Percentiles rank a stretch among this genome's conserved stretches.
These are phyloP conservation scores for Apamea epomidion DNA, from an alignment of 2,888 invertebrate species.

Conservation along the genomic window DNA sequence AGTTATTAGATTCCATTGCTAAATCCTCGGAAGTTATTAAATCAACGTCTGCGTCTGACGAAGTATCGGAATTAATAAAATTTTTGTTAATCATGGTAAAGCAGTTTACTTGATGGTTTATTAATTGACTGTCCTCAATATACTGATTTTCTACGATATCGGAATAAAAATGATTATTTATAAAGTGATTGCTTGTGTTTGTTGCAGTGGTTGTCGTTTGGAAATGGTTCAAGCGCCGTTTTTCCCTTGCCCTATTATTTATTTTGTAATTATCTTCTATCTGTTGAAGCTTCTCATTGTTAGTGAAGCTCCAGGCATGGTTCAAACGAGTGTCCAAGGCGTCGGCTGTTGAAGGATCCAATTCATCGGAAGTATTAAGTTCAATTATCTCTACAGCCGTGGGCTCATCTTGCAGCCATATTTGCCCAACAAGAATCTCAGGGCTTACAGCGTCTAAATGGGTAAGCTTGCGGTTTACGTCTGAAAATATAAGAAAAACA, in stretches of 20 bases:
- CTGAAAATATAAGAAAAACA: constrained; percentile 65
- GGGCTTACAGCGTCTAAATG: constrained; percentile 65
- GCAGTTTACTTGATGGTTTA: constrained; percentile 73
- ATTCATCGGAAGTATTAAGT: constrained; percentile 73
- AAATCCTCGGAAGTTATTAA: constrained; percentile 59
- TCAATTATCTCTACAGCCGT: constrained; percentile 80
- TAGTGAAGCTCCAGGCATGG: constrained; percentile 72
- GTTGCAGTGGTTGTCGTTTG: constrained; percentile 28
- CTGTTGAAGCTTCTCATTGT: constrained; percentile 61
- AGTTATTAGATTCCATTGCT: constrained; percentile 51
- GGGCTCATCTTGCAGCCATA: constrained; percentile 72
- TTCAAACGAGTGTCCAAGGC: constrained; percentile 55
- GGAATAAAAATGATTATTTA: constrained; percentile 30
- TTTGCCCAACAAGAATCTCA: constrained; percentile 69
- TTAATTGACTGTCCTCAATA: constrained; percentile 40
- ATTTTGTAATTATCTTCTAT: constrained; percentile 66
- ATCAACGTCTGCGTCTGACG: constrained; percentile 71
- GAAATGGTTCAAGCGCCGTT: constrained; percentile 63
- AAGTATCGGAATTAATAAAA: constrained; percentile 72
- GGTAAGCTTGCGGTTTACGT: constrained; percentile 60
- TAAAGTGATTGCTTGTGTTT: constrained; percentile 31
- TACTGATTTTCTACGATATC: constrained; percentile 40
- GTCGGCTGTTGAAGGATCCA: constrained; percentile 66
- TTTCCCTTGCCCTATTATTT: constrained; percentile 75
- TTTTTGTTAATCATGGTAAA: constrained; percentile 78